Conservation (phyloP, 2,888 invertebrate species). For the Elaeidobius kamerunicus region DNA sequence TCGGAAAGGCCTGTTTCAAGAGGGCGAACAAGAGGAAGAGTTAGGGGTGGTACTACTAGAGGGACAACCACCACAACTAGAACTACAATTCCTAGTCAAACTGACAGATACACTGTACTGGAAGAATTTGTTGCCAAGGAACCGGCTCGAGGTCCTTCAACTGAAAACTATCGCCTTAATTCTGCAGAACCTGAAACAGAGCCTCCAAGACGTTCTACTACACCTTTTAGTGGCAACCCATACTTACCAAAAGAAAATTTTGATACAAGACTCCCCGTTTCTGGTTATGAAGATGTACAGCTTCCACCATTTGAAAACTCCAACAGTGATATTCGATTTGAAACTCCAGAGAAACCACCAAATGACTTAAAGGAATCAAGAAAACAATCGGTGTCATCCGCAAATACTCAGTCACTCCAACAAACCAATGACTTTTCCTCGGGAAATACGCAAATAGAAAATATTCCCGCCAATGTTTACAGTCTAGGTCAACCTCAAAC, state of each 20-base stretch:
- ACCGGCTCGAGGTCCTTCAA: constrained; percentile 17
- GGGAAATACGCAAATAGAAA: constrained; percentile 19
- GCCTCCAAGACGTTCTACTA: constrained; percentile 29
- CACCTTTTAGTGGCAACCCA: constrained; percentile 15
- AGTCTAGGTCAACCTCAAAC: constrained; percentile 18
- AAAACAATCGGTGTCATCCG: background rate
- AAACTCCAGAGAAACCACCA: background rate
- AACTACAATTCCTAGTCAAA: constrained; percentile 20
- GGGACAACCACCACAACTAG: constrained; percentile 33
- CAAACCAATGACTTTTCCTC: background rate
- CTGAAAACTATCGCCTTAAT: constrained; percentile 11
- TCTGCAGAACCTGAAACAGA: constrained; percentile 17
- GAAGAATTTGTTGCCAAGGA: constrained; percentile 41
- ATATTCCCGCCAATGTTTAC: constrained; percentile 30
- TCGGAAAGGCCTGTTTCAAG: constrained; percentile 28
- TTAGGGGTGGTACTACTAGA: constrained; percentile 27
- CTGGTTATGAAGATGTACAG: background rate
- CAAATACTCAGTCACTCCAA: background rate
- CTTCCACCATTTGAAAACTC: background rate
- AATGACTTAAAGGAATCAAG: background rate
- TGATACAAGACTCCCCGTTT: constrained; percentile 5
- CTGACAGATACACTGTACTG: constrained; percentile 42
- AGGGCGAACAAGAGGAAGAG: constrained; percentile 33
- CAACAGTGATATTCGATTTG: background rate
- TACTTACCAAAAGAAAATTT: constrained; percentile 18